Base-by-base conservation (phyloP, 2,888 invertebrate genomes). In the Endotricha flammealis region DNA sequence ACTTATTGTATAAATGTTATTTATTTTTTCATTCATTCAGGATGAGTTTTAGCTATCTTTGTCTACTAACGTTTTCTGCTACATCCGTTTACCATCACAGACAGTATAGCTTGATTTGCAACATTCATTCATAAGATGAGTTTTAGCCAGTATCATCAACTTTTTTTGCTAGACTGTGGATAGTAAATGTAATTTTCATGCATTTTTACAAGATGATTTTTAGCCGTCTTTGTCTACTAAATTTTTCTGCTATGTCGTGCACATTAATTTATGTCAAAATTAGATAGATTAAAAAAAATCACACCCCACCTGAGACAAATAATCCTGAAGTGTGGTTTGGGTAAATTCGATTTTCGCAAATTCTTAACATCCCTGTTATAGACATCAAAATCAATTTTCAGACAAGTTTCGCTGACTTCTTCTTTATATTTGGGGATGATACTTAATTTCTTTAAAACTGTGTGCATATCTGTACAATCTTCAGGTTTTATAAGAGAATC, bases 291-390 rank as follows among this genome's bases (percentile, higher is more conserved):
- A 33, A 17, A 29, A 1, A 32, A 23, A 12, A 34, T 33, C 13
- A 37, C 37, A 50, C 80, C 83, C 81, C 61, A 88, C 88, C 73
- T 59, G 1, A 78, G 31, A 44, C 87, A 80, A 20, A 78, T 52
- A 12, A 88, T 48, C 43, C 83, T 69, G 36, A 83, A 87, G 47
- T 83, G 76, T 4, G 88, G 83, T 34, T 54, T 64, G 0, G 86
- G 81, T 23, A 61, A 70, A 38, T 67, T 59, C 0, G 66, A 61
- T 48, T 87, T 88, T 37, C 55, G 75, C 39, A 82, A 82, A 48
- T 77, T 71, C 38, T 71, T 72, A 12, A 81, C 70, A 56, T 83
- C 67, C 42, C 78, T 77, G 32, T 77, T 73, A 41, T 81, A 88
- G 5, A 87, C 81, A 57, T 88, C 86, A 40, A 77, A 88, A 53